Percentiles rank a stretch among this genome's conserved stretches.
These are phyloP conservation scores for Clarias platycephalus DNA, from an alignment of 2,797 vertebrate genomes.

Conservation along the genomic window DNA sequence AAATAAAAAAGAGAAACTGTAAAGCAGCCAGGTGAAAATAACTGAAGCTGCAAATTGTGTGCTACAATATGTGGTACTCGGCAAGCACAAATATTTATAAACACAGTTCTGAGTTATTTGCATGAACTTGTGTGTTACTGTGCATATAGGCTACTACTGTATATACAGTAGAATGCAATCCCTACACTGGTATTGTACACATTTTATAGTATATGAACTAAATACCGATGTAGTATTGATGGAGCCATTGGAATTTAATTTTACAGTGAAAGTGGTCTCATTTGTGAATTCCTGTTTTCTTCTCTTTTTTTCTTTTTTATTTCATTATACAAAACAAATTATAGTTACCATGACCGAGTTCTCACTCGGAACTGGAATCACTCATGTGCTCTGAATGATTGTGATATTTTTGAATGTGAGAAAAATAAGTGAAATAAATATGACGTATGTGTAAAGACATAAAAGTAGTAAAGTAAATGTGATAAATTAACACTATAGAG, in stretches of 20 bases:
- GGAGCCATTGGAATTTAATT: neutral
- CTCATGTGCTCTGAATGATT: neutral
- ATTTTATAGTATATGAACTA: neutral
- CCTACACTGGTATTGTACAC: neutral
- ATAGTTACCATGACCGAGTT: neutral
- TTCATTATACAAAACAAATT: too few species aligned
- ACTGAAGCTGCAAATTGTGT: constrained; percentile 33
- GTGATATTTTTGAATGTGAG: neutral
- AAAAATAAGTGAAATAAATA: neutral
- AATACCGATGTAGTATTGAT: neutral
- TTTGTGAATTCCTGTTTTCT: neutral
- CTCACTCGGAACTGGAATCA: neutral
- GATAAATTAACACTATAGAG: neutral
- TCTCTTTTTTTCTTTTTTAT: neutral
- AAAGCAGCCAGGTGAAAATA: constrained; percentile 21
- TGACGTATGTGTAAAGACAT: neutral
- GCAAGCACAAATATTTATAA: constrained; percentile 29
- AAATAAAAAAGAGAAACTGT: neutral
- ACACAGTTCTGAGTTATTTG: neutral
- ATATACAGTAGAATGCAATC: too few species aligned
- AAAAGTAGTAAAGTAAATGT: neutral
- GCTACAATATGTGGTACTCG: neutral
- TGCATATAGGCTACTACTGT: too few species aligned
- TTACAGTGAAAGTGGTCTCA: neutral
- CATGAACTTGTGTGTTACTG: too few species aligned